Conservation (phyloP, 35 echinoderm and acorn worm species). For the Acanthaster planci region DNA sequence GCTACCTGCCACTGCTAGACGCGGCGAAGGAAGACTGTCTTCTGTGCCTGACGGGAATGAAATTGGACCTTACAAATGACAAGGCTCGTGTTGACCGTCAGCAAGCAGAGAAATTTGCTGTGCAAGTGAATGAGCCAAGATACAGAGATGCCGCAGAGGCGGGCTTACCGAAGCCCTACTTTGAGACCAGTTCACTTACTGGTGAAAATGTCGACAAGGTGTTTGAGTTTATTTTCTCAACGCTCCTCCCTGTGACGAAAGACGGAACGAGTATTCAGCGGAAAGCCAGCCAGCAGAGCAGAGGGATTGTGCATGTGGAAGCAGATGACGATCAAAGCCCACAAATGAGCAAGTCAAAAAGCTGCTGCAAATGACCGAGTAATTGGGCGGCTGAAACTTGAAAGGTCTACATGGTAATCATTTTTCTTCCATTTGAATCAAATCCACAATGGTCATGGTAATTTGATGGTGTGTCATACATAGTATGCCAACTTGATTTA, state of each 20-base stretch:
- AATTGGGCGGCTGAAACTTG: too few species aligned
- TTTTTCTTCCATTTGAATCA: too few species aligned
- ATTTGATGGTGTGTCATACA: too few species aligned
- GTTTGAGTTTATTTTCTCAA: slow-evolving; percentile 92
- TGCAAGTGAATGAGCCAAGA: slow-evolving; percentile 58
- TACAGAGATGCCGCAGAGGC: slow-evolving; percentile 30
- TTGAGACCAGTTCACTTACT: slow-evolving; percentile 84
- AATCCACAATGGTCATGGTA: too few species aligned
- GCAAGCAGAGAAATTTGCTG: slow-evolving; percentile 75
- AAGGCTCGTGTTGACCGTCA: slow-evolving; percentile 37
- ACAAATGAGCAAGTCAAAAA: neutral
- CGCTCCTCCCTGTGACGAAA: slow-evolving; percentile 33
- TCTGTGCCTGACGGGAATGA: slow-evolving; percentile 73
- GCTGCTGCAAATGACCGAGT: slow-evolving; percentile 14
- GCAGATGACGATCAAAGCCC: neutral
- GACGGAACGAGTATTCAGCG: slow-evolving; percentile 10
- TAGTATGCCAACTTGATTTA: too few species aligned
- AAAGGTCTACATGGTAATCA: too few species aligned
- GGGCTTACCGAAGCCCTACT: slow-evolving; percentile 59
- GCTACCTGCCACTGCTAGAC: slow-evolving; percentile 83
- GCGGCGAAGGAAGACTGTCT: slow-evolving; percentile 91
- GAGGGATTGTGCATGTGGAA: slow-evolving; percentile 12
- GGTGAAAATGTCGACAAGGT: slow-evolving; percentile 89
- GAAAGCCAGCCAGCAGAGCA: neutral
- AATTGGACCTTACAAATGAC: slow-evolving; percentile 58